A percentile compares a stretch with the other conserved stretches of the same genome.
phyloP scores from a whole-genome alignment of 2,113 vertebrate genomes.

The Balaenoptera acutorostrata region DNA sequence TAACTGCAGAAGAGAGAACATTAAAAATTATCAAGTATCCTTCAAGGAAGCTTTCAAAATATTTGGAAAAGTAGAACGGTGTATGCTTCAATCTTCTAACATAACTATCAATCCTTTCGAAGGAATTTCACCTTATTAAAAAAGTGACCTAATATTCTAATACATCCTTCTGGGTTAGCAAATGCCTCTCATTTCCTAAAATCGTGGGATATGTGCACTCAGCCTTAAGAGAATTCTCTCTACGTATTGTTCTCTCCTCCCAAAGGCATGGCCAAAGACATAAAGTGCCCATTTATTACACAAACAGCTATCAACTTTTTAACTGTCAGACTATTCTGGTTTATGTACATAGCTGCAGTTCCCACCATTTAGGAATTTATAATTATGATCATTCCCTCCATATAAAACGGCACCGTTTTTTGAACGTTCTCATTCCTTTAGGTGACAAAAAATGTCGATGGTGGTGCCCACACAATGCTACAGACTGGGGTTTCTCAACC shows the following conservation, averaged over 20 bases:
- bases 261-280: background rate
- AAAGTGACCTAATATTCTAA: background rate
- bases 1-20: background rate
- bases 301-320: background rate
- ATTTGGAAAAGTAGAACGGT: background rate
- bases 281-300: background rate
- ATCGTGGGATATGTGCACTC: background rate
- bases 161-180: background rate
- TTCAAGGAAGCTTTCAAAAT: slow-evolving; percentile 32
- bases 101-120: background rate
- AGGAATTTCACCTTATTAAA: background rate
- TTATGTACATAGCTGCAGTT: background rate
- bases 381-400: background rate
- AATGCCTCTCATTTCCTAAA: slow-evolving; percentile 2
- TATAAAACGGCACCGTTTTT: background rate
- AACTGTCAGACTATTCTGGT: background rate
- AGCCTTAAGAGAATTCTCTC: background rate
- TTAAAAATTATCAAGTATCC: background rate
- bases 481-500: background rate
- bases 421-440: background rate
- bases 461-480: background rate
- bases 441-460: background rate
- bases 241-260: background rate
- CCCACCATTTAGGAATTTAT: background rate
- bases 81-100: background rate